A percentile compares a stretch with the other conserved stretches of the same genome.
Evolutionary conservation across 2,888 invertebrate genomes (phyloP).

Genomic region (Rotaria socialis): DNA sequence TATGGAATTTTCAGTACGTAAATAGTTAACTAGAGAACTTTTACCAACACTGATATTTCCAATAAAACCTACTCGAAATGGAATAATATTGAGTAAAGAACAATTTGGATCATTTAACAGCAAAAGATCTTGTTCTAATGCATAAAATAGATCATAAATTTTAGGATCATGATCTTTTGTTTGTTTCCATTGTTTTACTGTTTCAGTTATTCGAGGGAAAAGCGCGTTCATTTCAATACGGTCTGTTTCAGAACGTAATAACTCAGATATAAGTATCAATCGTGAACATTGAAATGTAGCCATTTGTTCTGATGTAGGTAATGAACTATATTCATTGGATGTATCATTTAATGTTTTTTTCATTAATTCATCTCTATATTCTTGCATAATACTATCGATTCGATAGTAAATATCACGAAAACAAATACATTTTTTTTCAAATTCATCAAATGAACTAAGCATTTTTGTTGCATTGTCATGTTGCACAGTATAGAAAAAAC

Average conservation of each 20-base stretch:
- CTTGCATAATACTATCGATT: neutral
- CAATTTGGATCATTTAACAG: neutral
- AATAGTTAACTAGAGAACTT: neutral
- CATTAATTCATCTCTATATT: neutral
- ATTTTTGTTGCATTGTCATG: neutral
- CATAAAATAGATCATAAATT: neutral
- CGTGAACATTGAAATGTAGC: conserved; percentile 8
- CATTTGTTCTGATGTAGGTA: neutral
- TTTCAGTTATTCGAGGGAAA: neutral
- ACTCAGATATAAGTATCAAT: neutral
- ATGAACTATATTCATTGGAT: neutral
- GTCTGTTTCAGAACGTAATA: neutral
- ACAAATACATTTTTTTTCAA: neutral
- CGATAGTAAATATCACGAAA: neutral
- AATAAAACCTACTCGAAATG: conserved; percentile 21
- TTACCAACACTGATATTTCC: conserved; percentile 3
- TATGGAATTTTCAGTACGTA: neutral
- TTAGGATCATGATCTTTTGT: neutral
- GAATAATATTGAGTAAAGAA: neutral
- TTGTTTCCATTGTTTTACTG: neutral
- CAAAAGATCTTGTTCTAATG: neutral
- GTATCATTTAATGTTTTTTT: neutral
- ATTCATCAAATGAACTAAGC: neutral
- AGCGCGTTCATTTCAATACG: neutral
- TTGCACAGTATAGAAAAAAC: neutral